phyloP scores from a whole-genome alignment of 2,113 vertebrate species.

The Stigmatopora argus region DNA sequence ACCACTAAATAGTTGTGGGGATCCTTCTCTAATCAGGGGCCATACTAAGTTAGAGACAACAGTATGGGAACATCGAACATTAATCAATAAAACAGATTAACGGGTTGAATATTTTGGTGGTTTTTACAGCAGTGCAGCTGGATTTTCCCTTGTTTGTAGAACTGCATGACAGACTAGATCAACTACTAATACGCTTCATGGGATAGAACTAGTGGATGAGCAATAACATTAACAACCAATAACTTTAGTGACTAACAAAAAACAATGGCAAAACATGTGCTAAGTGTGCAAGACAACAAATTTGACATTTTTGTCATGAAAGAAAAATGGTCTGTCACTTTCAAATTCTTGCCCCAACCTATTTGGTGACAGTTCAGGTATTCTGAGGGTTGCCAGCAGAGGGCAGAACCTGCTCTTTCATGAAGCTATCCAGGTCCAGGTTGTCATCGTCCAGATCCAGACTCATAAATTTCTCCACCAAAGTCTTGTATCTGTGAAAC shows the following conservation, averaged over 20 bases:
- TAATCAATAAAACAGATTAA: neutral
- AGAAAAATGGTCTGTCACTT: neutral
- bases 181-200: neutral
- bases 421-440: conserved; percentile 76
- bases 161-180: neutral
- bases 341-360: neutral
- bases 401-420: conserved; percentile 78
- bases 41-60: neutral
- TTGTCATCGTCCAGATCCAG: conserved; percentile 82
- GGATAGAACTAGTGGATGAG: neutral
- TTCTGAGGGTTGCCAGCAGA: conserved; percentile 66
- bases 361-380: conserved; percentile 18
- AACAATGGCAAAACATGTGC: neutral
- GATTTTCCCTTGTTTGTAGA: neutral
- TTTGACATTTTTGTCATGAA: conserved; percentile 3
- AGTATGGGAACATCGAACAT: neutral
- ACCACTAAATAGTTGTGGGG: neutral
- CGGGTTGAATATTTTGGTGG: neutral
- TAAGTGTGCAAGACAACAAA: neutral
- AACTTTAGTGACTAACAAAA: neutral
- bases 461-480: conserved; percentile 83
- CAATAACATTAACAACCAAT: neutral
- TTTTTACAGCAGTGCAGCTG: neutral
- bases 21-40: neutral
- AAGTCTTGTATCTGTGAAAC: conserved; percentile 70